Percentiles rank a stretch among this genome's conserved stretches.
phyloP scores from a whole-genome alignment of 2,113 vertebrate genomes.

The Poecilia latipinna region DNA sequence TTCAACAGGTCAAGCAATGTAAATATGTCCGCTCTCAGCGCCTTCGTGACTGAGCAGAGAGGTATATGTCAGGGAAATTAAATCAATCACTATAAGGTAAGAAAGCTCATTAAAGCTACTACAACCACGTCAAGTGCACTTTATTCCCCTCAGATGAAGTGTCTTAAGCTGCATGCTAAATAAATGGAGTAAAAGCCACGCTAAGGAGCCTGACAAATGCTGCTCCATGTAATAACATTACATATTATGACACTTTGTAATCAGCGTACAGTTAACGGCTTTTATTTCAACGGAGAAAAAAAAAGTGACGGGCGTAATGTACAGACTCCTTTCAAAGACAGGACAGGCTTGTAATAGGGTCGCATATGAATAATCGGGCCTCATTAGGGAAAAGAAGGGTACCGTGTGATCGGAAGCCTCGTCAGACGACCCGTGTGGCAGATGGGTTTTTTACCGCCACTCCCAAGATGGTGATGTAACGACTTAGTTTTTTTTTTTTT shows the following conservation, averaged over 20 bases:
- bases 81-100: constrained; percentile 71
- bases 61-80: constrained; percentile 78
- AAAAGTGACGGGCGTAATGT: background rate
- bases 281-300: constrained; percentile 16
- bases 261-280: constrained; percentile 32
- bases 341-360: constrained; percentile 5
- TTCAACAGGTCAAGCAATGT: constrained; percentile 42
- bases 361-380: constrained; percentile 18
- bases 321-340: constrained; percentile 6
- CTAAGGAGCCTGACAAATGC: constrained; percentile 61
- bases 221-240: constrained; percentile 48
- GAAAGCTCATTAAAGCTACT: constrained; percentile 69
- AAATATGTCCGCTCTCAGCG: constrained; percentile 26
- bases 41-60: constrained; percentile 69
- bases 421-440: constrained; percentile 45
- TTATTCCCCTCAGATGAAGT: constrained; percentile 67
- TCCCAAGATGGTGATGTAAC: constrained; percentile 49
- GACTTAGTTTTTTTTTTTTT: background rate
- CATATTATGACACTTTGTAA: constrained; percentile 60
- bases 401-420: constrained; percentile 20
- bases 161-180: constrained; percentile 54
- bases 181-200: constrained; percentile 56
- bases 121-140: constrained; percentile 67
- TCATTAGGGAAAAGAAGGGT: background rate
- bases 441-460: constrained; percentile 31